phyloP scores from a whole-genome alignment of 2,888 invertebrate genomes.

The Melanotus villosus region DNA sequence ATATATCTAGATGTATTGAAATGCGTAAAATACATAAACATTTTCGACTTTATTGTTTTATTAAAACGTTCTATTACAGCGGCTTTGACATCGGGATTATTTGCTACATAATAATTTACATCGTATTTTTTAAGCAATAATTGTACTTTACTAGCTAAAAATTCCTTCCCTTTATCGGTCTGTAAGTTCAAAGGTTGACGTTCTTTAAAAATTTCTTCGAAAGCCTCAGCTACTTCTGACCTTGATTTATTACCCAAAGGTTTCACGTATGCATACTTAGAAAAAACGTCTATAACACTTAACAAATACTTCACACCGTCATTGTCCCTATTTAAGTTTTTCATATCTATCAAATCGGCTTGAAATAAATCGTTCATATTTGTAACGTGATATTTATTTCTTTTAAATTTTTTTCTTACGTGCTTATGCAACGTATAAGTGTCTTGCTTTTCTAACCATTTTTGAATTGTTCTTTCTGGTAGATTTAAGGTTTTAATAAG shows the following conservation, averaged over 20 bases:
- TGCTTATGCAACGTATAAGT: background rate
- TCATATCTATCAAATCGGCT: conserved; percentile 15
- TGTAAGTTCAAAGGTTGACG: conserved; percentile 1
- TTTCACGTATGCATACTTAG: background rate
- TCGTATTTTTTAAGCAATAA: background rate
- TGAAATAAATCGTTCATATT: background rate
- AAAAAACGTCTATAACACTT: background rate
- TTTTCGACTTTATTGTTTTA: conserved; percentile 1
- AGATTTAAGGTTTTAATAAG: too few relatives aligned
- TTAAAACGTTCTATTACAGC: conserved; percentile 6
- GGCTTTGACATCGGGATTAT: conserved; percentile 6
- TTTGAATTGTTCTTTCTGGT: too few relatives aligned
- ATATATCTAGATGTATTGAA: background rate
- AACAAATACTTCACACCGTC: background rate
- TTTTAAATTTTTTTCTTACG: background rate
- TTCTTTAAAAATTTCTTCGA: conserved; percentile 12
- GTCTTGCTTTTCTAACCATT: background rate
- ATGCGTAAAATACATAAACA: conserved; percentile 6
- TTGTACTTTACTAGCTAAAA: background rate
- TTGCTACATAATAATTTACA: background rate
- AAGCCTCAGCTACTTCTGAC: background rate
- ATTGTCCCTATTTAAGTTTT: conserved; percentile 5
- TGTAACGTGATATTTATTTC: background rate
- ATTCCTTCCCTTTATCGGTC: conserved; percentile 13
- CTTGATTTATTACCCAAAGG: background rate